Percentiles rank a stretch among this genome's conserved stretches.
These are phyloP conservation scores for Chroicocephalus ridibundus DNA, from an alignment of 2,113 vertebrate species.

Conservation along the genomic window DNA sequence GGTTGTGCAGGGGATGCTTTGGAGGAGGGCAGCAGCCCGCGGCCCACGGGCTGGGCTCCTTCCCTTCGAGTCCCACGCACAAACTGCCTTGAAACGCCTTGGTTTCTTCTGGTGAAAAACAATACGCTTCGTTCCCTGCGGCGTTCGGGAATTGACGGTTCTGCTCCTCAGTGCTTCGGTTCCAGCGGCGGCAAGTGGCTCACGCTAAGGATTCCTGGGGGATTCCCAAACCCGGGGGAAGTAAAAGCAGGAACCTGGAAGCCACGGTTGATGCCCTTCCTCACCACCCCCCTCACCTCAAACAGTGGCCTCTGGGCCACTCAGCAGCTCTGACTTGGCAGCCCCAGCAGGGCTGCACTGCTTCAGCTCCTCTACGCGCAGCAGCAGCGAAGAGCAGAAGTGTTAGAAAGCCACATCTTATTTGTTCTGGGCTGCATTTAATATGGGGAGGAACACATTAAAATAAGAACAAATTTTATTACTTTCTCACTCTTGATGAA, in stretches of 20 bases:
- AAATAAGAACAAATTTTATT: background rate
- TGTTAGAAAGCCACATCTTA: background rate
- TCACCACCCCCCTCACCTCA: fast-evolving
- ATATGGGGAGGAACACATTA: background rate
- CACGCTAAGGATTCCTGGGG: background rate
- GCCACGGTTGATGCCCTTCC: background rate
- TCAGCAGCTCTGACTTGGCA: background rate
- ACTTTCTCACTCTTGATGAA: background rate
- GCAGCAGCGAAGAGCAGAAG: background rate
- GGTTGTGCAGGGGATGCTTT: background rate
- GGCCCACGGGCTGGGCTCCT: background rate
- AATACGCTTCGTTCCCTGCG: fast-evolving
- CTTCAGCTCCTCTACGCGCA: fast-evolving
- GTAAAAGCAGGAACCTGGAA: background rate
- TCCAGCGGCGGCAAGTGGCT: background rate
- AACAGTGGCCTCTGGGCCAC: background rate
- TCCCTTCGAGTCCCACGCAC: background rate
- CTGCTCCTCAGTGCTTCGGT: background rate
- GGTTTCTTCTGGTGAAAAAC: background rate
- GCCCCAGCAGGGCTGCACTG: fast-evolving
- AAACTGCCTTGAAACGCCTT: background rate
- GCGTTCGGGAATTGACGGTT: background rate
- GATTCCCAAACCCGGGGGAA: background rate
- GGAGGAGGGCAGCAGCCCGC: background rate
- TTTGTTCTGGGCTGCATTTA: background rate